phyloP scores from a whole-genome alignment of 2,113 vertebrate genomes.

The Phoenicopterus ruber region DNA sequence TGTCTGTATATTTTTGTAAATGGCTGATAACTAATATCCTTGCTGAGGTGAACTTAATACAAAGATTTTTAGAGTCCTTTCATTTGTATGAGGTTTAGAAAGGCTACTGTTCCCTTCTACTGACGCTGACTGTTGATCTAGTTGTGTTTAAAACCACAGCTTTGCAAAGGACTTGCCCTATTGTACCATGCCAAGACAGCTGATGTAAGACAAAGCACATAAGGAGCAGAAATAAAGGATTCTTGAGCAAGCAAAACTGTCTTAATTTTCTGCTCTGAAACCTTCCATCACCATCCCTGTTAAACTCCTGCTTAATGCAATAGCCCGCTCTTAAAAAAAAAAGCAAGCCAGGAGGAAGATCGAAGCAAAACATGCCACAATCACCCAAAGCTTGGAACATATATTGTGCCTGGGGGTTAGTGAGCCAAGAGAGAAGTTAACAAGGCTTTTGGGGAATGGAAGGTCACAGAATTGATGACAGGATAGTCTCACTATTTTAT shows the following conservation, averaged over 20 bases:
- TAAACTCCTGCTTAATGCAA: background rate
- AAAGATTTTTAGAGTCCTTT: background rate
- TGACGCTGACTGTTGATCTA: background rate
- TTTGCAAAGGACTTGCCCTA: background rate
- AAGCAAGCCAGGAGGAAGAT: background rate
- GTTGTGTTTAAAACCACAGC: background rate
- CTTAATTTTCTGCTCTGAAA: background rate
- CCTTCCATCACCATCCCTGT: background rate
- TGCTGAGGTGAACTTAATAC: background rate
- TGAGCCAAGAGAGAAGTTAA: background rate
- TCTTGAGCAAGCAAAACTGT: background rate
- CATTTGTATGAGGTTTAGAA: background rate
- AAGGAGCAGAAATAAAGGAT: slow-evolving; percentile 24
- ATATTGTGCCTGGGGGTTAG: background rate
- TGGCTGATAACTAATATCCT: background rate
- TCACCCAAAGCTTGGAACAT: background rate
- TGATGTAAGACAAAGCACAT: background rate
- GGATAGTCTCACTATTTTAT: background rate
- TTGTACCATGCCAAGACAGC: background rate
- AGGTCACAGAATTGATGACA: background rate
- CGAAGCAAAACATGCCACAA: background rate
- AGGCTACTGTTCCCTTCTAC: background rate
- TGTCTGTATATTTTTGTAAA: background rate
- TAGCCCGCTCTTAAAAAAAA: background rate
- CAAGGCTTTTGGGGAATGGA: background rate